Base-by-base conservation (phyloP, 1,140 invertebrate species). In the Listronotus bonariensis region DNA sequence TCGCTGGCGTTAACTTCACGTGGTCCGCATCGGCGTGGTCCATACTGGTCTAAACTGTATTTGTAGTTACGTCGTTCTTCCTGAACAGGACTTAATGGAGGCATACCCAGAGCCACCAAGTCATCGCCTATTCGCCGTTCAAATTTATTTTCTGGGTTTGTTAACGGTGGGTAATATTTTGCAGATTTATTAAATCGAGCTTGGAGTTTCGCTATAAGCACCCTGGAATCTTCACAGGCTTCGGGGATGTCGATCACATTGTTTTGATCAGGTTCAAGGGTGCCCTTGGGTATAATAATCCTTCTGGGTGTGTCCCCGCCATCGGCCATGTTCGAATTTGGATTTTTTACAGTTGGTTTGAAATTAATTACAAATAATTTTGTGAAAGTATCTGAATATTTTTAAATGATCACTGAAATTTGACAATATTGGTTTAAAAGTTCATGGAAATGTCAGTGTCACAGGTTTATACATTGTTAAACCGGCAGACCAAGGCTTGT, bases 181-280 rank as follows among this genome's bases (percentile, higher is more conserved):
- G 42, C 7, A 14, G 42, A n/a, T 45, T 45, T 45, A 18, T n/a
- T 18, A 15, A 15, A 15, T 45, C 14, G 9, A 14, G 42, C n/a
- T 18, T 45, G 42, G 7, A 45, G 18, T 8, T 14, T 9, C 7
- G 42, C 42, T 11, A 45, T 45, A 8, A 45, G 42, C 2, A 14
- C n/a, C 14, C 42, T 14, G n/a, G 42, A 45, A n/a, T 45, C 42
- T 3, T 45, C 42, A 3, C 42, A 45, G 7, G 42, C 42, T 32
- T 51, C 48, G 4, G 48, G 48, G 20, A 51, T 51, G 15, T 51
- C 48, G 6, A 51, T 18, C 6, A 51, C 41, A 17, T 43, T 51
- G 20, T 15, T 18, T 31, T 51, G 11, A 32, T 9, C n/a, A 18
- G 48, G 31, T 10, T 51, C 48, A 10, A 51, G 17, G 7, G 31